Evolutionary conservation across 1,140 invertebrate genomes (phyloP).

Genomic region (Apis laboriosa): DNA sequence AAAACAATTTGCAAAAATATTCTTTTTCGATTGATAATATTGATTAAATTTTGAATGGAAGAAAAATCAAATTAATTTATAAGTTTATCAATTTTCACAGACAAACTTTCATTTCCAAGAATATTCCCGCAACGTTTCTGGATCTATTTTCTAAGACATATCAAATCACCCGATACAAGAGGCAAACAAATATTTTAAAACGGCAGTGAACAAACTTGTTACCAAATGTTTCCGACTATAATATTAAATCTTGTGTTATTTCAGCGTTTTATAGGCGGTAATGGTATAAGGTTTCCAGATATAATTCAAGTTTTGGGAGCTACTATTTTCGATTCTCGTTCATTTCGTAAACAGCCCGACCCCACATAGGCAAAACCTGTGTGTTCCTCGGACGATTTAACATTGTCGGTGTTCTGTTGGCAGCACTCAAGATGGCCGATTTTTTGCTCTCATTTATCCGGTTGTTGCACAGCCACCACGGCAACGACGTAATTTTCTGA

Average conservation of each 20-base stretch:
- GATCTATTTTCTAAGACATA: no score
- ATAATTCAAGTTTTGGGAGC: slow-evolving; percentile 12
- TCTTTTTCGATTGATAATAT: no score
- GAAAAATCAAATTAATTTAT: no score
- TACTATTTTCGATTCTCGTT: slow-evolving; percentile 38
- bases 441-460: slow-evolving; percentile 35
- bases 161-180: no score
- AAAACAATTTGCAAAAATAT: no score
- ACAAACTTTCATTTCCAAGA: background rate
- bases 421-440: slow-evolving; percentile 17
- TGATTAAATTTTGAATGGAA: no score
- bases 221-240: background rate
- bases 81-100: no score
- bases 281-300: slow-evolving; percentile 26
- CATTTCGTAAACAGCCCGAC: slow-evolving; percentile 26
- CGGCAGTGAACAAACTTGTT: background rate
- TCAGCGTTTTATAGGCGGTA: slow-evolving; percentile 10
- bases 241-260: slow-evolving; percentile 3
- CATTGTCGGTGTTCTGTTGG: slow-evolving; percentile 7
- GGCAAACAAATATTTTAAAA: background rate
- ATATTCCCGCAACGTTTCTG: background rate
- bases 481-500: slow-evolving; percentile 7
- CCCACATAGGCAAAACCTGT: slow-evolving; percentile 14
- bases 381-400: background rate
- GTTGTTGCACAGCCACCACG: background rate